Base-by-base conservation (phyloP, 2,888 invertebrate genomes). In the Pyrgus malvae region DNA sequence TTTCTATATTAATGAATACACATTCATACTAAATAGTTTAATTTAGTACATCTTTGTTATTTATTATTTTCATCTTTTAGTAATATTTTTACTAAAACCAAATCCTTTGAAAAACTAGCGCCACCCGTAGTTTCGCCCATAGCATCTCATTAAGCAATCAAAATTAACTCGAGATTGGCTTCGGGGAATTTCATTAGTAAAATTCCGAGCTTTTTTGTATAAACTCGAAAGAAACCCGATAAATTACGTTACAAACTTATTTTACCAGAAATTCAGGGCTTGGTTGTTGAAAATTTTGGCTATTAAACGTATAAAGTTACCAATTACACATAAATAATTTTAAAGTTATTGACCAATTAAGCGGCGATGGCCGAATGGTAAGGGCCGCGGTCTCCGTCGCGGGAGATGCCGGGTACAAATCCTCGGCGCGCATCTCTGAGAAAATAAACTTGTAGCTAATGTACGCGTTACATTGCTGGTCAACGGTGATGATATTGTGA, bases 221-320 rank as follows among this genome's bases (percentile, higher is more conserved):
- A 37, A 44, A 51, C 44, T 44, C 37, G 27, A 37, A 16, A 35
- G 50, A 68, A 66, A 65, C 71, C 68, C 70, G 63, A 77, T 76
- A 81, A 82, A 81, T 82, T 78, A 74, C 77, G 73, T 76, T 74
- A 63, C 62, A 56, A 73, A 76, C 65, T 76, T 76, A 67, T 66
- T 73, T 27, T 62, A 27, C 63, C 61, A 42, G 29, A 56, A 75
- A 74, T 65, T 74, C 69, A 54, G 59, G 66, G 67, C 63, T 65
- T 64, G 62, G 61, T 61, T 50, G 40, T n/a, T n/a, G n/a, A n/a
- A n/a, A n/a, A 5, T 25, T 37, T 37, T 21, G 38, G 17, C 38
- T 16, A n/a, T 9, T 35, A 16, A 23, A 21, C 29, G 9, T n/a
- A 9, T n/a, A 2, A 6, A n/a, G n/a, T n/a, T n/a, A n/a, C n/a